Percentiles rank a stretch among this genome's conserved stretches.
Evolutionary conservation across 2,888 invertebrate species (phyloP).

Genomic region (Rapana venosa): DNA sequence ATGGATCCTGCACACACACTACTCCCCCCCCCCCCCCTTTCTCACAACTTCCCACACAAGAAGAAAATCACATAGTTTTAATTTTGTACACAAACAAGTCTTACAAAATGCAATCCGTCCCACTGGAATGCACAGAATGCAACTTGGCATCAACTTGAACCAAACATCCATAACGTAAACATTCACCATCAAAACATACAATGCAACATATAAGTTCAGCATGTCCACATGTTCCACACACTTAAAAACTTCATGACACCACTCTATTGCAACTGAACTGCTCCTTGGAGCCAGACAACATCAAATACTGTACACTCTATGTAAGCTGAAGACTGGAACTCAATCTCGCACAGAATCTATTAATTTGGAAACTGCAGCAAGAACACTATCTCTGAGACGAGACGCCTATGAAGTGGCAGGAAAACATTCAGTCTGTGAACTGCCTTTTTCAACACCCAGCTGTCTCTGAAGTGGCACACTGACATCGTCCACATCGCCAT

Average conservation of each 20-base stretch:
- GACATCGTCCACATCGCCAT: neutral
- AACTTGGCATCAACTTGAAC: constrained; percentile 8
- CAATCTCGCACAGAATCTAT: neutral
- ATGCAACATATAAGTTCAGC: neutral
- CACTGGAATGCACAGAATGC: constrained; percentile 19
- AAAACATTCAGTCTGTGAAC: neutral
- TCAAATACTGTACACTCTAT: neutral
- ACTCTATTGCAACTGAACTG: neutral
- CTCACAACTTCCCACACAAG: neutral
- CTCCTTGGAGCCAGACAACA: neutral
- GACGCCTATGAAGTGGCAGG: neutral
- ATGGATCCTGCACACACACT: neutral
- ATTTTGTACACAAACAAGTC: constrained; percentile 3
- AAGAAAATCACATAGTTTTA: neutral
- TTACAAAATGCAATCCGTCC: constrained; percentile 23
- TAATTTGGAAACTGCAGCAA: neutral
- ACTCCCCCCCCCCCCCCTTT: neutral
- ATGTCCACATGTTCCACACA: neutral
- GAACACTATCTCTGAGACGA: neutral
- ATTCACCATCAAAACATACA: neutral
- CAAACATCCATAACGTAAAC: neutral
- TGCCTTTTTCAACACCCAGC: neutral
- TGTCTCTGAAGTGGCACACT: neutral
- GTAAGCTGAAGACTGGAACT: too few relatives aligned
- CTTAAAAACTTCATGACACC: neutral